Conservation (phyloP, 2,888 invertebrate species). For the Caenorhabditis japonica region DNA sequence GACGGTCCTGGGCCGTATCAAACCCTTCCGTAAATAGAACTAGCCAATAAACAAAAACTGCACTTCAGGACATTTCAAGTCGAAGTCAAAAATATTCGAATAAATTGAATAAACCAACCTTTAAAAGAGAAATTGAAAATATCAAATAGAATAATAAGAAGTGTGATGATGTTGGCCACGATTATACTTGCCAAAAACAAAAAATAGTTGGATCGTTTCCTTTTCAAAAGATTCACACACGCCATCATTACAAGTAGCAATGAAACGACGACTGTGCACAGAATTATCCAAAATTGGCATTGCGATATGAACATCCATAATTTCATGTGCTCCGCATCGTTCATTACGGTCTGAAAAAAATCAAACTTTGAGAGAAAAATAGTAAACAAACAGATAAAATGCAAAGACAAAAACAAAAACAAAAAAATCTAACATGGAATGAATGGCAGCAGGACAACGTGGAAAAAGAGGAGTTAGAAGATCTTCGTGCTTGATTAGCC, state of each 20-base stretch:
- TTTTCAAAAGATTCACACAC: slow-evolving; percentile 32
- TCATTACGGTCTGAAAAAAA: slow-evolving; percentile 16
- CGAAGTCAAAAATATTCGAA: no score
- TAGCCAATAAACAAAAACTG: no score
- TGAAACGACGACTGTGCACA: slow-evolving; percentile 49
- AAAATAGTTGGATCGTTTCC: slow-evolving; percentile 68
- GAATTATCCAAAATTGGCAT: slow-evolving; percentile 60
- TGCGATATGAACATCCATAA: slow-evolving; percentile 60
- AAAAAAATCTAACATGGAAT: no score
- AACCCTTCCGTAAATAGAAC: no score
- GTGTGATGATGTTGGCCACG: slow-evolving; percentile 62
- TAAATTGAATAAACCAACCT: no score
- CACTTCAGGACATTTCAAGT: no score
- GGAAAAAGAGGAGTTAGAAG: not conserved
- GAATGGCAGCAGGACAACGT: no score
- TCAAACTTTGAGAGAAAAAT: no score
- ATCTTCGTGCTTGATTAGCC: slow-evolving; percentile 12
- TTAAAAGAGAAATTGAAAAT: slow-evolving; percentile 62
- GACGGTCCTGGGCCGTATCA: no score
- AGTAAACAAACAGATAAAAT: no score
- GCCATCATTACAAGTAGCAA: slow-evolving; percentile 50
- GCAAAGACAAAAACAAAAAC: no score
- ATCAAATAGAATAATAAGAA: slow-evolving; percentile 66
- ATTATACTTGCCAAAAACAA: slow-evolving; percentile 67
- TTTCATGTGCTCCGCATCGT: slow-evolving; percentile 29